phyloP scores from a whole-genome alignment of 2,113 vertebrate species.

The Phyllostomus discolor region DNA sequence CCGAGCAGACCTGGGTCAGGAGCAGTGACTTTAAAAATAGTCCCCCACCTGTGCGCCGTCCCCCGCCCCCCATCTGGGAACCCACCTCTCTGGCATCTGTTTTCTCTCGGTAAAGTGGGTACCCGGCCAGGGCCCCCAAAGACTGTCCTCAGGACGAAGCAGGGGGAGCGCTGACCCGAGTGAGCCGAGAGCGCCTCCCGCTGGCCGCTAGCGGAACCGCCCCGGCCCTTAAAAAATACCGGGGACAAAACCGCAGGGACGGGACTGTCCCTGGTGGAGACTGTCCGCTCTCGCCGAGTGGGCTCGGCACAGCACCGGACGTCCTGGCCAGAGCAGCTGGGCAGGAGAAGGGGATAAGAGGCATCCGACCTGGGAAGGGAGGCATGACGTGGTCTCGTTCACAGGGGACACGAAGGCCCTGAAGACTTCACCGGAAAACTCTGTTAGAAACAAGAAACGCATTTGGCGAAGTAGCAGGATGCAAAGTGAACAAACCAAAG shows the following conservation, averaged over 20 bases:
- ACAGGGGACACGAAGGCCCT: neutral
- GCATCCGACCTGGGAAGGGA: neutral
- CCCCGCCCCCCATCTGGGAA: rapidly evolving
- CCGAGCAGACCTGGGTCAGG: neutral
- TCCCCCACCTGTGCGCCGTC: neutral
- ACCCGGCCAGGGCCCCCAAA: too few relatives aligned
- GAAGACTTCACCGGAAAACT: neutral
- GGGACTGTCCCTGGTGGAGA: too few relatives aligned
- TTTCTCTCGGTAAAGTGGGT: neutral
- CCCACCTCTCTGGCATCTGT: rapidly evolving
- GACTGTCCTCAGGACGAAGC: neutral
- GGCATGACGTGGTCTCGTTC: neutral
- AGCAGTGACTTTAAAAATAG: neutral
- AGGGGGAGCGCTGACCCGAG: rapidly evolving
- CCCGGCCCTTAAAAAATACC: neutral
- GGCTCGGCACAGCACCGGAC: rapidly evolving
- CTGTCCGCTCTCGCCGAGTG: rapidly evolving
- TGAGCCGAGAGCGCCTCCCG: rapidly evolving
- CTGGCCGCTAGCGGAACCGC: neutral
- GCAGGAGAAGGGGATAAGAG: neutral
- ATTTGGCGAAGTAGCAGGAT: neutral
- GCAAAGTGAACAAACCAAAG: neutral
- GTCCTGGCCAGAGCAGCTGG: neutral
- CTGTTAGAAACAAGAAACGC: too few relatives aligned
- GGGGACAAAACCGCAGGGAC: too few relatives aligned